These are phyloP conservation scores for Oreochromis grahami DNA, from an alignment of 2,797 vertebrate genomes.

Conservation along the genomic window DNA sequence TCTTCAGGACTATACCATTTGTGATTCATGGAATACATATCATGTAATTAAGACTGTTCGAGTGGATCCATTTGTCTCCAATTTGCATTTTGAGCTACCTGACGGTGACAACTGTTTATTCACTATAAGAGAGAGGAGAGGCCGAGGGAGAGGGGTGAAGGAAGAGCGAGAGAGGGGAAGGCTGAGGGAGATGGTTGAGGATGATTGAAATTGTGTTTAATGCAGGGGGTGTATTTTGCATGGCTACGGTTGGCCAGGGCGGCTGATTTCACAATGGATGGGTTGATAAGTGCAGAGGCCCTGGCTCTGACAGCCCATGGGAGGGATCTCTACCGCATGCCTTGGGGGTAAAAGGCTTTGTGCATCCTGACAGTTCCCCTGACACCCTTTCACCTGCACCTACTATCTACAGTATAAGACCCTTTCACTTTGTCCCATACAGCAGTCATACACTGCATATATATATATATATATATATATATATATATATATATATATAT, in stretches of 20 bases:
- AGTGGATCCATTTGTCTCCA: slow-evolving; percentile 76
- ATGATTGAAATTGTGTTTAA: slow-evolving; percentile 75
- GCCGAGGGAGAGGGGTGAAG: slow-evolving; percentile 22
- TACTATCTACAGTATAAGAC: slow-evolving; percentile 29
- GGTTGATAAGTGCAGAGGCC: slow-evolving; percentile 75
- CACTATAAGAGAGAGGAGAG: slow-evolving; percentile 60
- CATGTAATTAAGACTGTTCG: slow-evolving; percentile 81
- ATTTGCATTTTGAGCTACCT: slow-evolving; percentile 77
- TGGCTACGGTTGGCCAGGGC: slow-evolving; percentile 73
- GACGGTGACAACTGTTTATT: slow-evolving; percentile 73
- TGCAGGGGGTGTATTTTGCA: slow-evolving; percentile 77
- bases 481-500: no score
- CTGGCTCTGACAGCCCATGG: slow-evolving; percentile 65
- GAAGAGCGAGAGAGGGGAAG: slow-evolving; percentile 30
- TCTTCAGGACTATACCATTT: slow-evolving; percentile 75
- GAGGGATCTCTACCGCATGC: slow-evolving; percentile 63
- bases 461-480: fast-evolving
- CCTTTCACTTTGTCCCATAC: background rate
- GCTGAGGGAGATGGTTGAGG: slow-evolving; percentile 69
- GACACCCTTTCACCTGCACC: slow-evolving; percentile 47
- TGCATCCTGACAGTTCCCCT: slow-evolving; percentile 54
- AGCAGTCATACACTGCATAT: background rate
- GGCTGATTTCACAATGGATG: slow-evolving; percentile 82
- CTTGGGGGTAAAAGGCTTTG: slow-evolving; percentile 62
- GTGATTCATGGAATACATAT: slow-evolving; percentile 85